These are phyloP conservation scores for Istiophorus platypterus DNA, from an alignment of 2,113 vertebrate genomes.

Conservation along the genomic window DNA sequence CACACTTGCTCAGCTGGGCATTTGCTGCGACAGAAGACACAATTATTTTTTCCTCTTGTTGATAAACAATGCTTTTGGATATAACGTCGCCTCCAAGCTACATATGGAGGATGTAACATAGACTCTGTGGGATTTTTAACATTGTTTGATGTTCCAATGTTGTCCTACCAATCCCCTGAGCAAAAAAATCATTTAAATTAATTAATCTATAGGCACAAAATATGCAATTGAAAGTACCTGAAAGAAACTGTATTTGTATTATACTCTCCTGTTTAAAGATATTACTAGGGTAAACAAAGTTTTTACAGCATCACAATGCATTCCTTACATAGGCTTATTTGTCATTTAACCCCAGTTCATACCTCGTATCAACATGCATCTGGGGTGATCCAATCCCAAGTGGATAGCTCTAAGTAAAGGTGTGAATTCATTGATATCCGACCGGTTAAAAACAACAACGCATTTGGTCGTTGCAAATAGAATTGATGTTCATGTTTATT, in stretches of 20 bases:
- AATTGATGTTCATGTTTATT: no score
- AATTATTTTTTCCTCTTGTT: conserved; percentile 17
- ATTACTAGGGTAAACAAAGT: neutral
- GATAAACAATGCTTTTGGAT: conserved; percentile 1
- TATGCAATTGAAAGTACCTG: no score
- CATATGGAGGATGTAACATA: conserved; percentile 2
- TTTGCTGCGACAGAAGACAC: conserved; percentile 10
- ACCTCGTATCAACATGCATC: no score
- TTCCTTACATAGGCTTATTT: neutral
- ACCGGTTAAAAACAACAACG: no score
- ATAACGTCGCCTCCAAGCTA: neutral
- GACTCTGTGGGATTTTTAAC: neutral
- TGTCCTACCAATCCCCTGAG: neutral
- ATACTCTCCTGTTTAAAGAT: neutral
- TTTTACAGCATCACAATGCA: neutral
- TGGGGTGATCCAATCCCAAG: no score
- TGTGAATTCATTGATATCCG: no score
- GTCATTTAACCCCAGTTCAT: neutral
- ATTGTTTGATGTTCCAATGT: neutral
- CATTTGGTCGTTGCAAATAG: no score
- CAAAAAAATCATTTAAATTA: neutral
- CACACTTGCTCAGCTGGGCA: conserved; percentile 29
- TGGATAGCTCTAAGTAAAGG: no score
- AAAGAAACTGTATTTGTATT: no score
- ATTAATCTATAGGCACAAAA: no score